Evolutionary conservation across 2,888 invertebrate genomes (phyloP), one percentile per base, ranked within the genome.

Genomic region (Exephanes ischioxanthus): DNA sequence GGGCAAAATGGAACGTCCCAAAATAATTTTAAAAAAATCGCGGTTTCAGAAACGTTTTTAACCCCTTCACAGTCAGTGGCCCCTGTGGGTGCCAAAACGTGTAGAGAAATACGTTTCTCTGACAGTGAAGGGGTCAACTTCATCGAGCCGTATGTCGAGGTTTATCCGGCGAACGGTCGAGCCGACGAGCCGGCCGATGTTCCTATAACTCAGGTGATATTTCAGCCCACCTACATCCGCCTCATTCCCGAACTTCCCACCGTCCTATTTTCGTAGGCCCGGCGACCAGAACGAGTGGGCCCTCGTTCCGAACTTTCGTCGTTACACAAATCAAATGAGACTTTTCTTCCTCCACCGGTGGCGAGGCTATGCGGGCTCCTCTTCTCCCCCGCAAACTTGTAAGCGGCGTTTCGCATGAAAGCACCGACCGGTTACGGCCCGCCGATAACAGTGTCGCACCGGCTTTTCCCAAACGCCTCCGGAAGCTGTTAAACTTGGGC

Each of bases 191-290:
- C 26, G 58, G 58, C 7, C 58, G 58, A 11, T 1, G 58, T 2
- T 14, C 26, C 66, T 45, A 55, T 26, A 26, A 26, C 58, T 22
- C 58, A 9, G 26, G 22, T 37, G 51, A 63, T 66, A 76, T 66
- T 76, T 76, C 51, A 66, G 33, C 48, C 30, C 11, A 14, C 51
- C n/a, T 48, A n/a, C 14, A 7, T n/a, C 26, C 22, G 45, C n/a
- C 22, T 22, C 33, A 61, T 37, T 70, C 70, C 37, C 58, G 53
- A 68, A 67, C 30, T 67, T 80, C 41, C n/a, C 37, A 19, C 19
- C n/a, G 79, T 51, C 58, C 55, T 22, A 68, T 55, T 87, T 90
- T 90, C 87, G 84, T 86, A 81, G 88, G 83, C 87, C 87, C 73
- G 45, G 73, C 79, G 71, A 68, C 61, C 73, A 71, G 85, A 78